Evolutionary conservation across 2,113 vertebrate species (phyloP), one percentile per base, ranked within the genome.

Genomic region (Benitochromis conjunctus): DNA sequence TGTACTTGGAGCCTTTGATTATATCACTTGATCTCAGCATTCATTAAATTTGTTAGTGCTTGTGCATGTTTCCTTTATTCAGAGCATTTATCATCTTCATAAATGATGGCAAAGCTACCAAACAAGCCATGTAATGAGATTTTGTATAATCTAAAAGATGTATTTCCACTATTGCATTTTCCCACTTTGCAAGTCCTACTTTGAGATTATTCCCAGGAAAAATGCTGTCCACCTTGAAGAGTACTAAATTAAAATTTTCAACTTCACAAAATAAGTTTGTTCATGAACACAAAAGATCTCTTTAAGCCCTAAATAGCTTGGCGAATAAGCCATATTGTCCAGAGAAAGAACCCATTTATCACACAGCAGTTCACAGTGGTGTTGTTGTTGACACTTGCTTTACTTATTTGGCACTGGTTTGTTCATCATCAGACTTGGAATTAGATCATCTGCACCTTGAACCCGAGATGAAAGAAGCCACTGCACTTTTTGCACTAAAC

Each of bases 341-440:
- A 31, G 92, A 95, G 88, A 92, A 95, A 95, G 92, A 74, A 55
- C 26, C 66, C 85, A 86, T 95, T 94, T 84, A 92, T 89, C 84
- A 82, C 78, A 56, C 26, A 5, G 56, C 74, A 36, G 77, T 79
- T 93, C 80, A 92, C 92, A 91, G 83, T 85, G 76, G 48, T 89
- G 87, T 60, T 91, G 90, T 86, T 92, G 91, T 88, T 94, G 87
- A 94, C 92, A 91, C 85, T 93, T 89, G 19, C 86, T 92, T 90
- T 76, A 80, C 29, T 84, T 88, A 90, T 90, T 85, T 91, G 87
- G 89, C 85, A 58, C 84, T 60, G 69, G 81, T 79, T 88, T 79
- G 43, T 46, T 89, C 89, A 91, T 94, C 89, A 92, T 92, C 90
- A 85, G 92, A 92, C 94, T 85, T 88, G 24, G 79, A 94, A 93